Conservation (phyloP, 2,113 vertebrate genomes). For the Pampusana beccarii region DNA sequence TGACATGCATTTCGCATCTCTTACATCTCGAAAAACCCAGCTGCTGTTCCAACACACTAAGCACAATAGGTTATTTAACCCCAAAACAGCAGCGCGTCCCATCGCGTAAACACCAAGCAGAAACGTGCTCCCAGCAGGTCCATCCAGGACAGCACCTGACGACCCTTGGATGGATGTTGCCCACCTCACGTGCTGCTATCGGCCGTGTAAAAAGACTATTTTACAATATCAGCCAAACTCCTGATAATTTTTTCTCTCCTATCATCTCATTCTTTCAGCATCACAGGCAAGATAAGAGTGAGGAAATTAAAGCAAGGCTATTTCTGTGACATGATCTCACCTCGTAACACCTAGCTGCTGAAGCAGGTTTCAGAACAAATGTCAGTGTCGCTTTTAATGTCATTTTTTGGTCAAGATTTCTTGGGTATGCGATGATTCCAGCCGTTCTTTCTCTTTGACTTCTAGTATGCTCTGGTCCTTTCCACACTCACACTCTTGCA, state of each 20-base stretch:
- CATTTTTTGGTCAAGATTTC: neutral
- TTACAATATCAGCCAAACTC: neutral
- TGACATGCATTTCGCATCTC: slow-evolving; percentile 48
- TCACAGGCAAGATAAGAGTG: neutral
- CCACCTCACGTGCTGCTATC: rapidly evolving
- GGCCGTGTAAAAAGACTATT: rapidly evolving
- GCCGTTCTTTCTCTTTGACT: neutral
- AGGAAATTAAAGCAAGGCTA: slow-evolving; percentile 16
- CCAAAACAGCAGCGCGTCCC: neutral
- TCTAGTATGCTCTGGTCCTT: neutral
- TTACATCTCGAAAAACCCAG: slow-evolving; percentile 20
- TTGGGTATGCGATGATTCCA: neutral
- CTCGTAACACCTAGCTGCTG: neutral
- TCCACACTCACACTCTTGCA: neutral
- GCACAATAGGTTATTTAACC: slow-evolving; percentile 43
- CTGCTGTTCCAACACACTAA: slow-evolving; percentile 8
- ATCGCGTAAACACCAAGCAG: neutral
- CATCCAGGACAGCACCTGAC: neutral
- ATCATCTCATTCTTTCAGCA: neutral
- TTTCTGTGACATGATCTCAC: slow-evolving; percentile 51
- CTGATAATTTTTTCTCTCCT: neutral
- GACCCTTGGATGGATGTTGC: neutral
- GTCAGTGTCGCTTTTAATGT: neutral
- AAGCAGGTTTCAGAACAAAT: neutral
- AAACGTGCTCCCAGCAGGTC: neutral